Evolutionary conservation across 2,797 vertebrate species (phyloP).

Genomic region (Oceanodroma leucorhoa): DNA sequence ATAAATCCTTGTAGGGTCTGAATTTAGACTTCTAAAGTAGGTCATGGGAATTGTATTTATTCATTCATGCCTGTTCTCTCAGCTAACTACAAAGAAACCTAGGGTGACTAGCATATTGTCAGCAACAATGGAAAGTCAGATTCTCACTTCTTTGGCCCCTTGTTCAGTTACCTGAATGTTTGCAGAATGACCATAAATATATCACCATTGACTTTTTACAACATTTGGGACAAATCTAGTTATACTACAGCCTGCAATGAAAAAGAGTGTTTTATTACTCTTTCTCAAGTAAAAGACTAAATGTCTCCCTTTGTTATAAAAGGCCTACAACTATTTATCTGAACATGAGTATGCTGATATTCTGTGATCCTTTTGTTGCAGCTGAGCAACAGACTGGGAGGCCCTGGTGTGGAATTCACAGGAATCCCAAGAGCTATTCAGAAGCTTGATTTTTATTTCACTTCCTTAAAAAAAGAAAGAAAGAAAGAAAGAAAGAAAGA

Average conservation of each 20-base stretch:
- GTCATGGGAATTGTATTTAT: slow-evolving; percentile 10
- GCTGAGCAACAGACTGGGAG: not conserved
- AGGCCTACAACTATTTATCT: not conserved
- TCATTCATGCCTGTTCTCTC: not conserved
- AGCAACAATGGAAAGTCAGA: not conserved
- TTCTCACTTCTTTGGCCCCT: not conserved
- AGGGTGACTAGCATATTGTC: not conserved
- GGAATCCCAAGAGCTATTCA: not conserved
- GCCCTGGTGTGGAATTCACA: not conserved
- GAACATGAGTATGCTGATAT: not conserved
- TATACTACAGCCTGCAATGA: not conserved
- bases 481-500: not conserved
- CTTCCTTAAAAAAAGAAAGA: not conserved
- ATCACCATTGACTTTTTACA: not conserved
- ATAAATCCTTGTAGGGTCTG: not conserved
- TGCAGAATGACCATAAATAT: not conserved
- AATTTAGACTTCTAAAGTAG: slow-evolving; percentile 45
- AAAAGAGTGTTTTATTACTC: not conserved
- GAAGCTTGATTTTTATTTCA: not conserved
- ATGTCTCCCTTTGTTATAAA: not conserved
- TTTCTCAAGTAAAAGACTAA: not conserved
- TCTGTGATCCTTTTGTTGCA: not conserved
- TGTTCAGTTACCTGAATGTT: not conserved
- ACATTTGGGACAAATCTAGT: not conserved
- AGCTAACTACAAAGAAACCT: slow-evolving; percentile 10